Evolutionary conservation across 2,797 vertebrate species (phyloP).

Genomic region (Fistularia commersonii): DNA sequence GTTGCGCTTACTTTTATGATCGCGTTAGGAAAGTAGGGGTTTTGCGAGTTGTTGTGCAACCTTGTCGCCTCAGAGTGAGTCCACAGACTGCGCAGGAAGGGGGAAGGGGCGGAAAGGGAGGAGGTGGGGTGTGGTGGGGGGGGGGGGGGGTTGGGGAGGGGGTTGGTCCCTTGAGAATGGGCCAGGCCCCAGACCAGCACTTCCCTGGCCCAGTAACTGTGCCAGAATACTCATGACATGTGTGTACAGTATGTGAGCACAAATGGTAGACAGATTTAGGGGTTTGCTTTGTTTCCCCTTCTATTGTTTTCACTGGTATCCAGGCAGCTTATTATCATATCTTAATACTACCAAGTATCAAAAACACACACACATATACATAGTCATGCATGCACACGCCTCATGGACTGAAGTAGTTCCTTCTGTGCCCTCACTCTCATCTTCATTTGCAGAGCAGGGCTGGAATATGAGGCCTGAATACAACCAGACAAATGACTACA

Average conservation of each 20-base stretch:
- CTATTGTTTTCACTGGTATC: conserved; percentile 59
- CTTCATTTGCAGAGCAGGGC: conserved; percentile 59
- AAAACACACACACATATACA: conserved; percentile 25
- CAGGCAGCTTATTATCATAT: conserved; percentile 51
- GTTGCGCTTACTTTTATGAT: conserved; percentile 47
- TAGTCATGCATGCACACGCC: conserved; percentile 17
- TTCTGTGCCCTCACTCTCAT: conserved; percentile 48
- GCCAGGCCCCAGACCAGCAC: conserved; percentile 77
- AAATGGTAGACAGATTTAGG: conserved; percentile 78
- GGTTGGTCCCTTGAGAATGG: conserved; percentile 66
- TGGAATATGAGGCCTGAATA: conserved; percentile 61
- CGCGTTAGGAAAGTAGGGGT: conserved; percentile 51
- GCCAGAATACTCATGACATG: conserved; percentile 71
- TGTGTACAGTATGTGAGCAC: conserved; percentile 72
- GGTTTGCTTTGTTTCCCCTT: conserved; percentile 67
- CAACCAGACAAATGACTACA: conserved; percentile 71
- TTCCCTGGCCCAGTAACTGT: conserved; percentile 70
- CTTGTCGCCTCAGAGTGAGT: conserved; percentile 68
- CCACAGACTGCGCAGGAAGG: conserved; percentile 71
- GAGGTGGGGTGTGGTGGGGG: conserved; percentile 15
- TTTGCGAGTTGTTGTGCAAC: conserved; percentile 61
- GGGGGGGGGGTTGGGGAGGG: conserved; percentile 4
- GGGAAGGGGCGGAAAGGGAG: conserved; percentile 44
- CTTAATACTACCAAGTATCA: conserved; percentile 42
- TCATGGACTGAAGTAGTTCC: conserved; percentile 23